Evolutionary conservation across 2,888 invertebrate species (phyloP), one percentile per base, ranked within the genome.

Genomic region (Pharmacophagus antenor): DNA sequence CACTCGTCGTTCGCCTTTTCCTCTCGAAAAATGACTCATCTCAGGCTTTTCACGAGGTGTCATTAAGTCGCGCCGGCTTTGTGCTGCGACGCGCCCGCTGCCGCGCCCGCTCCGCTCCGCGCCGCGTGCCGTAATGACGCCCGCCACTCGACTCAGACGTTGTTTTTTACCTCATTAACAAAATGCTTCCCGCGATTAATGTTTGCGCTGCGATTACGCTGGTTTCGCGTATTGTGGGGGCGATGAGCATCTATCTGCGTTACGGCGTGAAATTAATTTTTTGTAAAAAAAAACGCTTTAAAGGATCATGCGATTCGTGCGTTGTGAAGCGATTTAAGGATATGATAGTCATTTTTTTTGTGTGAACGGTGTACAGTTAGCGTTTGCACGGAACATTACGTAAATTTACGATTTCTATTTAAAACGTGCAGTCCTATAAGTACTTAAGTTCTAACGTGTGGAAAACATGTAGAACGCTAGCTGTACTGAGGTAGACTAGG

Each of bases 11-110:
- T 82, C 79, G 88, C 88, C 88, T 89, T 89, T 89, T 90, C 83
- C 87, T 84, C 88, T 89, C 85, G 80, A 88, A 37, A 88, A 87
- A 87, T 87, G 88, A 88, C 88, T 88, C 88, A 88, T 88, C 88
- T 82, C 86, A 81, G 76, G 83, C 82, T 85, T 85, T 85, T 61
- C 61, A 61, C 85, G 83, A 79, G 81, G 83, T 86, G 84, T 88
- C 85, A 88, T 88, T 88, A 88, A 88, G 88, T 86, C 86, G 83
- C 82, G 72, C 73, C 66, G 72, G 78, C 82, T 85, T 84, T 82
- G 80, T 82, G 69, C 65, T 70, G 71, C 73, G 64, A 66, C 65
- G 66, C 70, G 72, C 73, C 64, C 72, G 70, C 67, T 67, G 68
- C 65, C 66, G 66, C 67, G 65, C 64, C 68, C 73, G 76, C 76